Evolutionary conservation across 2,113 vertebrate genomes (phyloP).

Genomic region (Labrus mixtus): DNA sequence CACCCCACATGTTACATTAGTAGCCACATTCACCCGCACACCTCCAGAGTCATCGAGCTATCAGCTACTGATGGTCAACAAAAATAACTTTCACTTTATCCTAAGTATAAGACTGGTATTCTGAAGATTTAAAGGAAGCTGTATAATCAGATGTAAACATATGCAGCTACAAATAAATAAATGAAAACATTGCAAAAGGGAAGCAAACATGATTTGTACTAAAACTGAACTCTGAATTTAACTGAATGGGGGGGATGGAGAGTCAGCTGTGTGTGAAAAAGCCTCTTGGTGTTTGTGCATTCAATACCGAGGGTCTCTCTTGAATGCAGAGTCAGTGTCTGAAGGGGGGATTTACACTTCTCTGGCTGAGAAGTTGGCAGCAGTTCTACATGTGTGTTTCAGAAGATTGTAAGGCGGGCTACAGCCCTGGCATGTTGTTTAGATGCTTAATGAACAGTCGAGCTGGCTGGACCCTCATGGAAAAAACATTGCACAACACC

Average conservation of each 20-base stretch:
- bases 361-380: conserved; percentile 15
- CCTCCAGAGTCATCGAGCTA: background rate
- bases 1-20: background rate
- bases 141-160: background rate
- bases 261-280: conserved; percentile 6
- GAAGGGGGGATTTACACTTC: conserved; percentile 21
- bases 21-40: background rate
- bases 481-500: background rate
- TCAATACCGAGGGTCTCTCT: conserved; percentile 8
- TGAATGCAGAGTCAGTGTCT: background rate
- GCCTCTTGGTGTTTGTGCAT: conserved; percentile 23
- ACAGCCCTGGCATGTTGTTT: background rate
- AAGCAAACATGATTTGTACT: background rate
- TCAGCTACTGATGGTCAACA: no score
- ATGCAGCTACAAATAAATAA: background rate
- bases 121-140: no score
- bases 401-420: background rate
- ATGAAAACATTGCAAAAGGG: conserved; percentile 5
- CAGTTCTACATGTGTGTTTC: background rate
- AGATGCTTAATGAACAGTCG: conserved; percentile 6
- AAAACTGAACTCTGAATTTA: conserved; percentile 14
- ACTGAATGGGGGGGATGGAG: conserved; percentile 1
- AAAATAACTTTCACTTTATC: background rate
- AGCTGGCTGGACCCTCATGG: background rate
- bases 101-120: no score